phyloP scores from a whole-genome alignment of 2,888 invertebrate genomes.

The Callimorpha dominula region DNA sequence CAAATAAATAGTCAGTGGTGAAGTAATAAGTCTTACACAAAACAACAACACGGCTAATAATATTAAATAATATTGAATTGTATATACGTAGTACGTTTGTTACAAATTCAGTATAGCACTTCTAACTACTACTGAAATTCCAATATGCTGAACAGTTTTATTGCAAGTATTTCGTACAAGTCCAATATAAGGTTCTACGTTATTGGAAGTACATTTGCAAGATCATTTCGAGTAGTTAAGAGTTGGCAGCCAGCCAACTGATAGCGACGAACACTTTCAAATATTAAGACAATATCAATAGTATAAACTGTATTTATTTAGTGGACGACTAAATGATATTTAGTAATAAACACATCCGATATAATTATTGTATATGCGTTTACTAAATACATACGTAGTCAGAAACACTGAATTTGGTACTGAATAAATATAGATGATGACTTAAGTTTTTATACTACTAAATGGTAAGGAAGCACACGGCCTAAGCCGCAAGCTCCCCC shows the following conservation, averaged over 20 bases:
- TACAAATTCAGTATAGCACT: not conserved
- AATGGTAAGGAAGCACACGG: no score
- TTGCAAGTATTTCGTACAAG: slow-evolving; percentile 42
- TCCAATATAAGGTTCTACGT: slow-evolving; percentile 50
- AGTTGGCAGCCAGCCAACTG: slow-evolving; percentile 53
- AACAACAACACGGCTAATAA: not conserved
- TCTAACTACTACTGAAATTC: not conserved
- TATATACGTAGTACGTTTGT: not conserved
- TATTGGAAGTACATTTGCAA: slow-evolving; percentile 58
- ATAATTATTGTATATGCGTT: no score
- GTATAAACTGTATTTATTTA: slow-evolving; percentile 7
- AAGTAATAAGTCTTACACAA: not conserved
- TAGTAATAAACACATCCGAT: not conserved
- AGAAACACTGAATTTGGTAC: no score
- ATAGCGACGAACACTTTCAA: slow-evolving; percentile 50
- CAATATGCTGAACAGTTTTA: slow-evolving; percentile 21
- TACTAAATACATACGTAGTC: no score
- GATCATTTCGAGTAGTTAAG: slow-evolving; percentile 56
- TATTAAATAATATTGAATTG: no score
- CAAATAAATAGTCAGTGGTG: not conserved
- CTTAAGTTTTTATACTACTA: no score
- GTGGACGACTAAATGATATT: not conserved
- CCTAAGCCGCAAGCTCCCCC: no score
- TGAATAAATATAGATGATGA: no score
- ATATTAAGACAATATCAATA: slow-evolving; percentile 52